A percentile compares a stretch with the other conserved stretches of the same genome.
Conservation (phyloP, 2,113 vertebrate species). For the Phylloscopus trochiloides region DNA sequence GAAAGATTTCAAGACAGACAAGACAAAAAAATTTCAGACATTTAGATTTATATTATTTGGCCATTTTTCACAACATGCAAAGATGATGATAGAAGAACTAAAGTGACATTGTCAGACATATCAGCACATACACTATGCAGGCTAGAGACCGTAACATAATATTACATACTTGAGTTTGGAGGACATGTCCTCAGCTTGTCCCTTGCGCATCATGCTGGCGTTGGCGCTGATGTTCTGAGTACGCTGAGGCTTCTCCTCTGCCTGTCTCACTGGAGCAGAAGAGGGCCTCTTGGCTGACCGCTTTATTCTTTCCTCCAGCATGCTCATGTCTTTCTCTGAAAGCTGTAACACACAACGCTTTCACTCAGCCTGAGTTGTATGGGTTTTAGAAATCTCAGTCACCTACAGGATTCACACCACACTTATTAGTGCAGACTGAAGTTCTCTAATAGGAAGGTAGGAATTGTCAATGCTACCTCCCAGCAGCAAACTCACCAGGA, state of each 20-base stretch:
- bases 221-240: conserved; percentile 79
- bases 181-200: conserved; percentile 87
- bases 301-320: conserved; percentile 97
- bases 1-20: conserved; percentile 79
- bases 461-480: not conserved
- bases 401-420: not conserved
- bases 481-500: not conserved
- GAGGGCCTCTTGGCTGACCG: conserved; percentile 90
- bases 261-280: conserved; percentile 78
- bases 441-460: not conserved
- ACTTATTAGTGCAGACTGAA: not conserved
- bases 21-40: conserved; percentile 77
- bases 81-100: conserved; percentile 63
- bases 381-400: not conserved
- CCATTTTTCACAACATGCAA: conserved; percentile 60
- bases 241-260: conserved; percentile 82
- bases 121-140: conserved; percentile 34
- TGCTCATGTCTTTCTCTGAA: conserved; percentile 99
- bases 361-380: not conserved
- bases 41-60: conserved; percentile 25
- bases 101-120: conserved; percentile 40
- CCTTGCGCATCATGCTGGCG: conserved; percentile 83
- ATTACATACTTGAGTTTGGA: conserved; percentile 92
- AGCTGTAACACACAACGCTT: conserved; percentile 74
- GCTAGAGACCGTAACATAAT: not conserved